Conservation (phyloP, 1,140 invertebrate species). For the Drosophila pseudoobscura region DNA sequence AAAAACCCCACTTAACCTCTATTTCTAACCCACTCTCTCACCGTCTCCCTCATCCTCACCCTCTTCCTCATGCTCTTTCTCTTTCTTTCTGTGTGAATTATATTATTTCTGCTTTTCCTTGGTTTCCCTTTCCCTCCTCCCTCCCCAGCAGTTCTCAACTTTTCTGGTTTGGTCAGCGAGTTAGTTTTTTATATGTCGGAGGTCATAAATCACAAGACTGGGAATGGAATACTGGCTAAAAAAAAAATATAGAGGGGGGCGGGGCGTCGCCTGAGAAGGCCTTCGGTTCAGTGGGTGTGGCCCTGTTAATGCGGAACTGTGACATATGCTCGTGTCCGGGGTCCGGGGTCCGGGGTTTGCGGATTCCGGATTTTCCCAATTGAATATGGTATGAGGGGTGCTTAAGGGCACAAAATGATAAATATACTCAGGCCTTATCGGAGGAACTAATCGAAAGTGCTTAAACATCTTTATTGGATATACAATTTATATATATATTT, state of each 20-base stretch:
- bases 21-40: constrained; percentile 40
- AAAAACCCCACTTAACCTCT: constrained; percentile 42
- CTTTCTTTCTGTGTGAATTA: constrained; percentile 48
- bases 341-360: constrained; percentile 2
- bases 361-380: constrained; percentile 19
- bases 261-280: not conserved
- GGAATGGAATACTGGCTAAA: constrained; percentile 6
- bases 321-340: constrained; percentile 42
- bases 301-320: constrained; percentile 23
- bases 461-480: too few relatives aligned
- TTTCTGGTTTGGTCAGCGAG: constrained; percentile 58
- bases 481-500: too few relatives aligned
- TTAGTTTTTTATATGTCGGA: constrained; percentile 48
- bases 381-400: constrained; percentile 26
- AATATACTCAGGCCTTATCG: not conserved
- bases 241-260: constrained; percentile 5
- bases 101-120: constrained; percentile 46
- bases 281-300: constrained; percentile 25
- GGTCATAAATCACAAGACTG: constrained; percentile 51
- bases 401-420: constrained; percentile 6
- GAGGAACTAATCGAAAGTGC: too few relatives aligned
- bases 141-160: not conserved
- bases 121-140: constrained; percentile 16
- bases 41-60: too few relatives aligned
- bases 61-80: not conserved